These are phyloP conservation scores for Neodon shergylaensis DNA, from an alignment of 2,113 vertebrate genomes.

Conservation along the genomic window DNA sequence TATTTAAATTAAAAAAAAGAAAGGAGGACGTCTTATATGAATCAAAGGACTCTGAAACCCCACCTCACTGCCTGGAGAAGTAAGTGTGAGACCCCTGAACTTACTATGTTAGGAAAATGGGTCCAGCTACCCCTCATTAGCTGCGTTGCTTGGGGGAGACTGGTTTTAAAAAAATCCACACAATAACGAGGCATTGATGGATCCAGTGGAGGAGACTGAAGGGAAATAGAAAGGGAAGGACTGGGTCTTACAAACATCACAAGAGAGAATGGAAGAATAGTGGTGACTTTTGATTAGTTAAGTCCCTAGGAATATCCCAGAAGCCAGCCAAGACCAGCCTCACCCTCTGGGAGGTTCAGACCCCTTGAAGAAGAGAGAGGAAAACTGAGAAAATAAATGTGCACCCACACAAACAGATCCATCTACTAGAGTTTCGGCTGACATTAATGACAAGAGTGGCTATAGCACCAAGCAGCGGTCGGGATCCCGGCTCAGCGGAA, in stretches of 20 bases:
- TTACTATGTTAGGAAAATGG: neutral
- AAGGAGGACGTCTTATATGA: neutral
- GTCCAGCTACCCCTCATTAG: neutral
- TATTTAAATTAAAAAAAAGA: neutral
- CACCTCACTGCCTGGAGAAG: neutral
- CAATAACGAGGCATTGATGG: neutral
- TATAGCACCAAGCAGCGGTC: too few relatives aligned
- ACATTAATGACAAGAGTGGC: neutral
- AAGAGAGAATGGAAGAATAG: neutral
- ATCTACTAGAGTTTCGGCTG: neutral
- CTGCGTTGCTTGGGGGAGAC: neutral
- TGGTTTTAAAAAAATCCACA: too few relatives aligned
- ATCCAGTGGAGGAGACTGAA: neutral
- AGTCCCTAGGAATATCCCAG: neutral
- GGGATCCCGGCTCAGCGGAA: neutral
- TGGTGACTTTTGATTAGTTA: neutral
- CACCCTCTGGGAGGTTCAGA: neutral
- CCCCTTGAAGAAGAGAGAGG: neutral
- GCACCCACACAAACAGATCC: neutral
- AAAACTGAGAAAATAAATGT: neutral
- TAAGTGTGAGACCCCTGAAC: neutral
- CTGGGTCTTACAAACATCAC: too few relatives aligned
- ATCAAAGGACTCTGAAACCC: neutral
- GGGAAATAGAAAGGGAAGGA: neutral
- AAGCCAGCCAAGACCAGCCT: neutral